phyloP scores from a whole-genome alignment of 2,888 invertebrate genomes.

The Drosophila silvestris region DNA sequence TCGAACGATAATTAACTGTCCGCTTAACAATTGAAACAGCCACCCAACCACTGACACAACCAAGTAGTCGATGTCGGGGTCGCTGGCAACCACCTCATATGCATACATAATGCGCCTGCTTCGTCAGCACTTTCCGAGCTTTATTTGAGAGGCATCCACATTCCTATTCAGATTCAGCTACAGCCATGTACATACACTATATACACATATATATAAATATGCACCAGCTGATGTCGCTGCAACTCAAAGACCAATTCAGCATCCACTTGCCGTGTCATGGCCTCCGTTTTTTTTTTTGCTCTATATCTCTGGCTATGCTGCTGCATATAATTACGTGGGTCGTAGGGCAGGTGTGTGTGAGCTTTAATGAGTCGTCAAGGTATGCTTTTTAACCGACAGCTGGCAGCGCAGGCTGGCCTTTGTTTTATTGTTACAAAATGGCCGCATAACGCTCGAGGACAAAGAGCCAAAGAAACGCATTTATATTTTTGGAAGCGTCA shows the following conservation, averaged over 20 bases:
- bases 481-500: not conserved
- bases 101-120: constrained; percentile 51
- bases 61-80: constrained; percentile 9
- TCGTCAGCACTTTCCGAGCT: constrained; percentile 61
- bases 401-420: constrained; percentile 25
- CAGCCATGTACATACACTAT: not conserved
- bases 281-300: constrained; percentile 1
- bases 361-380: constrained; percentile 49
- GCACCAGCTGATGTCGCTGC: constrained; percentile 56
- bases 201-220: not conserved
- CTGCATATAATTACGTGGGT: not conserved
- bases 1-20: constrained; percentile 1
- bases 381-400: constrained; percentile 11
- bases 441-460: constrained; percentile 15
- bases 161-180: not conserved
- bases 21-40: constrained; percentile 23
- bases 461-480: constrained; percentile 9
- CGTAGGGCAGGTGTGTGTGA: constrained; percentile 7
- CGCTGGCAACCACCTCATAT: constrained; percentile 20
- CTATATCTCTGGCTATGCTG: not conserved
- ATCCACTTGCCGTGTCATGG: constrained; percentile 28
- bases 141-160: constrained; percentile 59
- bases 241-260: constrained; percentile 53
- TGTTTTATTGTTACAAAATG: constrained; percentile 50
- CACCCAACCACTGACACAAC: constrained; percentile 23